Percentiles rank a stretch among this genome's conserved stretches.
phyloP scores from a whole-genome alignment of 2,888 invertebrate species.

The Abrostola triplasia region DNA sequence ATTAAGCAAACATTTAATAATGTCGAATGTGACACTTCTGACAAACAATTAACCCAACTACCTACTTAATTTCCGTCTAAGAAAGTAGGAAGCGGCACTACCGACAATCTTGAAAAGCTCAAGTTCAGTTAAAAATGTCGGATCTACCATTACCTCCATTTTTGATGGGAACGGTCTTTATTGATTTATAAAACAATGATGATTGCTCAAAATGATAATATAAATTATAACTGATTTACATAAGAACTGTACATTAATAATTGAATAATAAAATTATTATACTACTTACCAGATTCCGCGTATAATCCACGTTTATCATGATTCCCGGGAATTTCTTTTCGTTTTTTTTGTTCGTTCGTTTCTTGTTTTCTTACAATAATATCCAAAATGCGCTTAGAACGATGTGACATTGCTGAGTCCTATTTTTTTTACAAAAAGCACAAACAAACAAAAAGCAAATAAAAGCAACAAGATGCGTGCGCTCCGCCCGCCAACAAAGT shows the following conservation, averaged over 20 bases:
- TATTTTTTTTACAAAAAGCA: conserved; percentile 8
- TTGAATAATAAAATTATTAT: conserved; percentile 9
- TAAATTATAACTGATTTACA: conserved; percentile 14
- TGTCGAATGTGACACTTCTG: conserved; percentile 16
- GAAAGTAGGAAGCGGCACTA: conserved; percentile 10
- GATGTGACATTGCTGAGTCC: conserved; percentile 17
- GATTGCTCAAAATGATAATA: conserved; percentile 7
- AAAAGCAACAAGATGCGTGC: conserved; percentile 10
- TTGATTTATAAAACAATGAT: conserved; percentile 12
- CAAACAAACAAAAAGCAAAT: conserved; percentile 8
- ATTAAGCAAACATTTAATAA: conserved; percentile 14
- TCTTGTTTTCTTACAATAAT: conserved; percentile 13
- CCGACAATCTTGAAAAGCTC: conserved; percentile 14
- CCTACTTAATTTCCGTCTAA: no score
- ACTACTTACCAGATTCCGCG: conserved; percentile 20
- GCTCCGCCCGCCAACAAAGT: conserved; percentile 14
- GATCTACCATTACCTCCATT: conserved; percentile 20
- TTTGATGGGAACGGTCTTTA: conserved; percentile 16
- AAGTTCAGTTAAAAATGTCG: conserved; percentile 16
- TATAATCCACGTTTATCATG: conserved; percentile 19
- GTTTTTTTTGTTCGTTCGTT: conserved; percentile 16
- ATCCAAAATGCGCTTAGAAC: conserved; percentile 19
- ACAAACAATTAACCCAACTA: conserved; percentile 5
- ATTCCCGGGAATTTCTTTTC: conserved; percentile 17
- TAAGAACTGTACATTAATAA: conserved; percentile 1